A percentile compares a stretch with the other conserved stretches of the same genome.
Evolutionary conservation across 1,140 invertebrate species (phyloP).

Genomic region (Rhagoletis pomonella): DNA sequence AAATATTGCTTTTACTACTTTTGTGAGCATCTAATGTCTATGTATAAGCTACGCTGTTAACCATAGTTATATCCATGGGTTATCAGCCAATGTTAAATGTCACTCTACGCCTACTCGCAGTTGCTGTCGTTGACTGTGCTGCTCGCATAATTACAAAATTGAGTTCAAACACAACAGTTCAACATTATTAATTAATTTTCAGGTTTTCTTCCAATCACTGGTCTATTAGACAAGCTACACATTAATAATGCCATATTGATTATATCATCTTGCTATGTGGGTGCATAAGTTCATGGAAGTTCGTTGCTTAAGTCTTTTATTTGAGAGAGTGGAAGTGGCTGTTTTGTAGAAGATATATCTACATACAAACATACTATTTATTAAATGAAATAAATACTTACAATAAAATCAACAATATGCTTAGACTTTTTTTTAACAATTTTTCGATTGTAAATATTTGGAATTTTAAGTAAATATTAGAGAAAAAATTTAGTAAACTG

Average conservation of each 20-base stretch:
- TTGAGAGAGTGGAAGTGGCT: no score
- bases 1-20: no score
- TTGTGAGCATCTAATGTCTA: no score
- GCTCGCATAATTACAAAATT: background rate
- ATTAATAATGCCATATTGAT: no score
- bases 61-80: background rate
- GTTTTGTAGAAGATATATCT: no score
- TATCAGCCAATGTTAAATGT: constrained; percentile 31
- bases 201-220: background rate
- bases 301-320: constrained; percentile 44
- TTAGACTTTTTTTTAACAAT: no score
- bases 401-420: no score
- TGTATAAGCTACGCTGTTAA: background rate
- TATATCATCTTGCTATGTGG: background rate
- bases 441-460: no score
- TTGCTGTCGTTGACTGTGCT: background rate
- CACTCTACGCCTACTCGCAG: background rate
- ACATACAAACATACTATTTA: no score
- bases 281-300: constrained; percentile 35
- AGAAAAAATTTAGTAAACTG: no score
- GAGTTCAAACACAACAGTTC: background rate
- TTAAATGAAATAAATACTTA: no score
- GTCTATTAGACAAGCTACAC: background rate
- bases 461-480: no score
- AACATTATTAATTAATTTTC: constrained; percentile 34